Conservation (phyloP, 1,140 invertebrate genomes). For the Chymomyza costata region DNA sequence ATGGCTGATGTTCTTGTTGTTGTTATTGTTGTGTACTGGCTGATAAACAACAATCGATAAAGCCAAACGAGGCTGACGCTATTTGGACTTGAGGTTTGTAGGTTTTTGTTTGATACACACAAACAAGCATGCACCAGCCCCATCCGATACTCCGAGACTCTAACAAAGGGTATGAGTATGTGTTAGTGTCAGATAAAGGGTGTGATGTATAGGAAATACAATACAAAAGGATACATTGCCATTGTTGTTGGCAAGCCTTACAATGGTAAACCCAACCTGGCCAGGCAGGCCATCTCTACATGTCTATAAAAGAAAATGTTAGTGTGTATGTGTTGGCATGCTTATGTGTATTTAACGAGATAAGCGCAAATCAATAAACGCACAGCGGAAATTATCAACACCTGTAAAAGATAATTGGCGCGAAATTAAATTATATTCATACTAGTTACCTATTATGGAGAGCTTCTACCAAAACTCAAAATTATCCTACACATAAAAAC, state of each 20-base stretch:
- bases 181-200: too few species aligned
- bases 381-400: constrained; percentile 41
- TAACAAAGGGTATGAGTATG: too few species aligned
- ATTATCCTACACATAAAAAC: too few species aligned
- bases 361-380: constrained; percentile 44
- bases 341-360: constrained; percentile 2
- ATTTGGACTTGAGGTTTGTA: constrained; percentile 16
- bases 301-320: background rate
- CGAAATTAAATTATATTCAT: constrained; percentile 35
- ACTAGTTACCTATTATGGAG: too few species aligned
- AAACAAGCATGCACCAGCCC: constrained; percentile 13
- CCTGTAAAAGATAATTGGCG: constrained; percentile 37
- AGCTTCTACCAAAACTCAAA: too few species aligned
- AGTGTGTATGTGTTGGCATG: too few species aligned
- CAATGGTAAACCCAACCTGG: constrained; percentile 13
- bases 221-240: constrained; percentile 43
- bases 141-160: too few species aligned
- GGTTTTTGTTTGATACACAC: constrained; percentile 2
- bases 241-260: constrained; percentile 22
- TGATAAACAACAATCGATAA: constrained; percentile 58
- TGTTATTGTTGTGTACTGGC: constrained; percentile 16
- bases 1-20: constrained; percentile 10
- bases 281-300: background rate
- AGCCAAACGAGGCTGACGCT: constrained; percentile 23
- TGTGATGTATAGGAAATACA: constrained; percentile 30